A percentile compares a stretch with the other conserved stretches of the same genome.
Evolutionary conservation across 30 jellyfish, hydroid and myxozoan species (phyloP).

Genomic region (Cassiopea xamachana): DNA sequence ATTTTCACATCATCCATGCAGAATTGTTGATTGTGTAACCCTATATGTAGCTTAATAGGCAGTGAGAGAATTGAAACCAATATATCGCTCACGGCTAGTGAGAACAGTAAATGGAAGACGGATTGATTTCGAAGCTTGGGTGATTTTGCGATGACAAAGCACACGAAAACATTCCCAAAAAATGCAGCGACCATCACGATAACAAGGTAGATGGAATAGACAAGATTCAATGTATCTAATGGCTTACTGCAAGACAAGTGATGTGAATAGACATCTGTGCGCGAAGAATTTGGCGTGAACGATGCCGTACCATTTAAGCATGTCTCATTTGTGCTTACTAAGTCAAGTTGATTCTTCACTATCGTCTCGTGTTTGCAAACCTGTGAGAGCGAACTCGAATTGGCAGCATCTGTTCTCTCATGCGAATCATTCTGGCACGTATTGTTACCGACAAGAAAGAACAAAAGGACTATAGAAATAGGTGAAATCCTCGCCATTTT

Average conservation of each 20-base stretch:
- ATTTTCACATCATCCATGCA: conserved; percentile 43
- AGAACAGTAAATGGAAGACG: conserved; percentile 63
- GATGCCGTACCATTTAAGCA: background rate
- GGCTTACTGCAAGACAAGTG: conserved; percentile 33
- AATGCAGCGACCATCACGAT: conserved; percentile 68
- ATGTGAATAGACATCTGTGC: background rate
- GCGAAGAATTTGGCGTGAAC: background rate
- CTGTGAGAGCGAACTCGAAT: background rate
- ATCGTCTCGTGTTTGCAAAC: background rate
- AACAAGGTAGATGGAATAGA: conserved; percentile 40
- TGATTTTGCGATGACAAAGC: conserved; percentile 58
- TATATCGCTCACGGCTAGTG: conserved; percentile 82
- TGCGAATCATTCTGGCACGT: conserved; percentile 1
- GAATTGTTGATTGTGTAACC: conserved; percentile 69
- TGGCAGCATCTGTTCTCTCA: background rate
- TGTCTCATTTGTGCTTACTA: background rate
- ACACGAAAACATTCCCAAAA: conserved; percentile 75
- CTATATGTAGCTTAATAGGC: conserved; percentile 67
- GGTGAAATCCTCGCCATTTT: conserved; percentile 4
- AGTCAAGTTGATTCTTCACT: background rate
- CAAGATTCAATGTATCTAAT: conserved; percentile 29
- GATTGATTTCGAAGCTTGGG: conserved; percentile 68
- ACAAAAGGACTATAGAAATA: background rate
- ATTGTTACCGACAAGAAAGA: background rate
- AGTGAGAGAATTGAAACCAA: conserved; percentile 57